Base-by-base conservation (phyloP, 2,888 invertebrate genomes). In the Germaria angustata region DNA sequence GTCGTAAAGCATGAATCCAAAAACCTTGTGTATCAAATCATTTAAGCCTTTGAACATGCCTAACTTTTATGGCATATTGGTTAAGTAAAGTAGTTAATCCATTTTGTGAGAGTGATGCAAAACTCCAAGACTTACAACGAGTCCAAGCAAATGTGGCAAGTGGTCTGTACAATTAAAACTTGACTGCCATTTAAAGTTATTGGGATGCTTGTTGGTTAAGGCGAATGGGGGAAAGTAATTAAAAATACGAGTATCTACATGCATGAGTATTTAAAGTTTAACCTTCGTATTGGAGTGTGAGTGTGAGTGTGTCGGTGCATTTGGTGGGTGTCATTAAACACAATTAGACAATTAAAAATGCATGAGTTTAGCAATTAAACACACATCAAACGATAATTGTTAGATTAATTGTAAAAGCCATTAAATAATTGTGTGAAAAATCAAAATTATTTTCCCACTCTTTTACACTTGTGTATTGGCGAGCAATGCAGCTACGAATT, bases 271-370 rank as follows among this genome's bases (percentile, higher is more conserved):
- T 5, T 44, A n/a, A 51, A 57, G 41, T 32, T 57, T 11, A 57
- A 57, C 8, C 11, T 32, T 32, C n/a, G 11, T 11, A 7, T 24
- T 20, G n/a, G n/a, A n/a, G n/a, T n/a, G n/a, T n/a, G n/a, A n/a
- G n/a, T n/a, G n/a, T n/a, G n/a, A n/a, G n/a, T n/a, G n/a, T 24
- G 13, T 34, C 8, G 51, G 15, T 8, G 7, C 4, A 11, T 51
- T 4, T 13, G 36, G 66, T 65, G 61, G 41, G 39, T 80, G 63
- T 13, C 32, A 75, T 68, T 69, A 71, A 57, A 59, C 6, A n/a
- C n/a, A n/a, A n/a, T n/a, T n/a, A n/a, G n/a, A 32, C 53, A 77
- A 76, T 77, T 77, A 55, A 61, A 73, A 55, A 44, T 32, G 57
- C 39, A 24, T 8, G 34, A 24, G 57, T 41, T 32, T 72, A 28